phyloP scores from a whole-genome alignment of 2,113 vertebrate species.

The Perca schrenkii region DNA sequence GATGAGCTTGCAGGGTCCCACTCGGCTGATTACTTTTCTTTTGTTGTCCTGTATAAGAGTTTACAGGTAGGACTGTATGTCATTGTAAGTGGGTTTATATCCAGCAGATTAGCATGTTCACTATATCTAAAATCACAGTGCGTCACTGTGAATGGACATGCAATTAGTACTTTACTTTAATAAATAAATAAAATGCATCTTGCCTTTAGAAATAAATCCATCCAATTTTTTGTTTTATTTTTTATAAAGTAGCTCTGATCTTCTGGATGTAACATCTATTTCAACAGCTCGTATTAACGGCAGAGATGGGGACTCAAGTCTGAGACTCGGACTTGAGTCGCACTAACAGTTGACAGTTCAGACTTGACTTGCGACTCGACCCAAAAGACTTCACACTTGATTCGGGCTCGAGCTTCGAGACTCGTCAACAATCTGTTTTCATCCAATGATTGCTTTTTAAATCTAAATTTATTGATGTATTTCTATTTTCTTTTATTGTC shows the following conservation, averaged over 20 bases:
- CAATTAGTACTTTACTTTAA: neutral
- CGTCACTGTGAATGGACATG: neutral
- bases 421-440: no score
- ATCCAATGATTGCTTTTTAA: no score
- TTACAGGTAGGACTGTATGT: neutral
- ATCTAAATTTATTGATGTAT: no score
- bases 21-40: slow-evolving; percentile 1
- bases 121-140: neutral
- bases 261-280: neutral
- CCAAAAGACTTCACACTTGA: no score
- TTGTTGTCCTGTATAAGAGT: neutral
- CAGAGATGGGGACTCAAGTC: no score
- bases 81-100: neutral
- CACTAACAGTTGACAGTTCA: no score
- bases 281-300: neutral
- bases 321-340: no score
- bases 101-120: no score
- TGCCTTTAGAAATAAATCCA: neutral
- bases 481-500: no score
- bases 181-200: neutral
- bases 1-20: slow-evolving; percentile 27
- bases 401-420: no score
- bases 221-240: neutral
- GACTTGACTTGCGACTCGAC: no score
- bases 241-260: neutral